Evolutionary conservation across 2,797 vertebrate genomes (phyloP).

Genomic region (Kryptopterus vitreolus): DNA sequence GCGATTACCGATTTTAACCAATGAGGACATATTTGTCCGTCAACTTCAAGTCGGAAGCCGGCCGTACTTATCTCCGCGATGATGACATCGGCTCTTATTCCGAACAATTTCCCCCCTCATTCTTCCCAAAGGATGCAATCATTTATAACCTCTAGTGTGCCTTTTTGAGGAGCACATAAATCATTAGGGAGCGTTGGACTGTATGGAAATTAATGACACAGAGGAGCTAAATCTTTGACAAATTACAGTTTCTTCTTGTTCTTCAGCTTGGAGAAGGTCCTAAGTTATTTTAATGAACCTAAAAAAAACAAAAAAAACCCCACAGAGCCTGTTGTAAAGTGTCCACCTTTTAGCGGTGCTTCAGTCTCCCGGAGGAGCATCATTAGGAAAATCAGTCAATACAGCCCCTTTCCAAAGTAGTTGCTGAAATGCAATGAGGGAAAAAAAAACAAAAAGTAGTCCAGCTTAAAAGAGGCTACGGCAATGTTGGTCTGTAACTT

Average conservation of each 20-base stretch:
- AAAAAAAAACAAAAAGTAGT: slow-evolving; percentile 58
- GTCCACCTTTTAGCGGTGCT: slow-evolving; percentile 68
- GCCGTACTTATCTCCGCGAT: slow-evolving; percentile 48
- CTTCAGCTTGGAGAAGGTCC: slow-evolving; percentile 67
- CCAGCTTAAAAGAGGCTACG: slow-evolving; percentile 53
- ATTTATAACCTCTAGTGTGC: slow-evolving; percentile 69
- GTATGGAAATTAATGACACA: slow-evolving; percentile 76
- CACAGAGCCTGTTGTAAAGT: slow-evolving; percentile 60
- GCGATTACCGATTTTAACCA: slow-evolving; percentile 9
- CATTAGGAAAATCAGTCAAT: slow-evolving; percentile 76
- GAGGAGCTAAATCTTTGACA: slow-evolving; percentile 76
- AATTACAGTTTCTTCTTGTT: slow-evolving; percentile 74
- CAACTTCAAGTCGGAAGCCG: slow-evolving; percentile 37
- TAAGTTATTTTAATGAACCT: slow-evolving; percentile 74
- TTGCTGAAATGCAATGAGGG: slow-evolving; percentile 56
- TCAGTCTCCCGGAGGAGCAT: slow-evolving; percentile 68
- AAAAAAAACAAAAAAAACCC: slow-evolving; percentile 63
- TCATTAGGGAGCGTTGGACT: slow-evolving; percentile 73
- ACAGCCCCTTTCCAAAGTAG: slow-evolving; percentile 68
- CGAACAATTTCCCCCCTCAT: slow-evolving; percentile 48
- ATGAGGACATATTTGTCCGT: slow-evolving; percentile 26
- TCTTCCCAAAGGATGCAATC: slow-evolving; percentile 62
- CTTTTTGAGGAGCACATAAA: slow-evolving; percentile 68
- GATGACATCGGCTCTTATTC: slow-evolving; percentile 51
- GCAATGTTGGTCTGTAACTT: slow-evolving; percentile 59